phyloP scores from a whole-genome alignment of 92 coral and sea anemone genomes.

The Epizoanthus scotinus region DNA sequence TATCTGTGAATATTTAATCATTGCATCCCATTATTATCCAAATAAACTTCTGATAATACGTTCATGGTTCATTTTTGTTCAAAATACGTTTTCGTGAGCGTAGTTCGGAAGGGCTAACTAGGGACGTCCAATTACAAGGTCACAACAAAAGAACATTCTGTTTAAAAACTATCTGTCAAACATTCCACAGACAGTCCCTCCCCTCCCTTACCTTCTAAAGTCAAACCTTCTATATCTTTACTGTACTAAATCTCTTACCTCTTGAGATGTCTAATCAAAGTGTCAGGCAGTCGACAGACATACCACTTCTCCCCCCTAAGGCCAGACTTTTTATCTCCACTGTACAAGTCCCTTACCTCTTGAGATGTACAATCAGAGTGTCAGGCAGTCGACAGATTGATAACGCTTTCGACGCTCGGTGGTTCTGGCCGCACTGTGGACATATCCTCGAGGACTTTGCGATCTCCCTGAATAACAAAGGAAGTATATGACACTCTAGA shows the following conservation, averaged over 20 bases:
- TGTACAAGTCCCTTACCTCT: constrained; percentile 32
- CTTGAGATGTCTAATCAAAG: constrained; percentile 71
- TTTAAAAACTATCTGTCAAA: no score
- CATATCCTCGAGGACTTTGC: constrained; percentile 67
- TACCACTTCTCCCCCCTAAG: background rate
- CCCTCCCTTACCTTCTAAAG: background rate
- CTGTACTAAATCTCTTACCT: constrained; percentile 25
- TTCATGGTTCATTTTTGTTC: no score
- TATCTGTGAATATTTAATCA: constrained; percentile 44
- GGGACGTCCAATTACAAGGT: no score
- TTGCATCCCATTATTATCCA: no score
- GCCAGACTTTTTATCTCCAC: no score
- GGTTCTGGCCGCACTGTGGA: constrained; percentile 60
- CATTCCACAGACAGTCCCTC: background rate
- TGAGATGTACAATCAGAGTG: constrained; percentile 71
- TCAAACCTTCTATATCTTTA: no score
- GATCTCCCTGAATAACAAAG: constrained; percentile 54
- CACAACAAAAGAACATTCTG: no score
- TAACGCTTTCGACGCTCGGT: constrained; percentile 61
- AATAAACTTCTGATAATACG: no score
- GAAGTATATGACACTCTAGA: background rate
- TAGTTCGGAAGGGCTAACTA: no score
- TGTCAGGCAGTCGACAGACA: constrained; percentile 30
- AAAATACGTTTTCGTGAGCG: no score
- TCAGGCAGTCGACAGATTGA: constrained; percentile 72